These are phyloP conservation scores for Styela plicata DNA, from an alignment of 23 tunicate genomes.

Conservation along the genomic window DNA sequence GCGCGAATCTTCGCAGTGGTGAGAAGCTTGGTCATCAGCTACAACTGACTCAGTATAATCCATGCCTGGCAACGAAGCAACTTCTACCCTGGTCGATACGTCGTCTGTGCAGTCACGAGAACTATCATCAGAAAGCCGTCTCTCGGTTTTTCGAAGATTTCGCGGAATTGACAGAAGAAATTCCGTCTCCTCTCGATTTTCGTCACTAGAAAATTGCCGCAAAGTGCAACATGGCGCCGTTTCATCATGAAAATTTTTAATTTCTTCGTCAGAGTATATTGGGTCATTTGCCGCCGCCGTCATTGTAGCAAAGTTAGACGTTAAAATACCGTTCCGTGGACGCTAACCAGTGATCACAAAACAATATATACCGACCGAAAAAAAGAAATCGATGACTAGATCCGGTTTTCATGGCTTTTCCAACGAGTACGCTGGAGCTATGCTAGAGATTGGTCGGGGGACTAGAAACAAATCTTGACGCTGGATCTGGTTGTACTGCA, in stretches of 20 bases:
- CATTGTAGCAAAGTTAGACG: too few relatives aligned
- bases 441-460: too few relatives aligned
- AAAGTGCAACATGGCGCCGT: neutral
- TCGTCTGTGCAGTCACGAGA: neutral
- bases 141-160: neutral
- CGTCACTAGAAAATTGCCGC: neutral
- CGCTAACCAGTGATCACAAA: too few relatives aligned
- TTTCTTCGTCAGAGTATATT: neutral
- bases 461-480: neutral
- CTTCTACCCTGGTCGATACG: neutral
- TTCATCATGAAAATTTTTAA: neutral
- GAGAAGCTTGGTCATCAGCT: neutral
- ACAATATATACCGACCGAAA: too few relatives aligned
- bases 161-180: conserved; percentile 13
- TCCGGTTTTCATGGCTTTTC: too few relatives aligned
- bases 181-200: conserved; percentile 3
- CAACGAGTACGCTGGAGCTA: too few relatives aligned
- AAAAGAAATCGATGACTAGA: too few relatives aligned
- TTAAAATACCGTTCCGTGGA: too few relatives aligned
- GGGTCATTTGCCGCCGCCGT: too few relatives aligned
- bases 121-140: neutral
- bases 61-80: neutral
- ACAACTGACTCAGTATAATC: neutral
- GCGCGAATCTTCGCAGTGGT: neutral
- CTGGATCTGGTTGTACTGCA: too few relatives aligned